Base-by-base conservation (phyloP, 2,888 invertebrate species). In the Tenthredo notha region DNA sequence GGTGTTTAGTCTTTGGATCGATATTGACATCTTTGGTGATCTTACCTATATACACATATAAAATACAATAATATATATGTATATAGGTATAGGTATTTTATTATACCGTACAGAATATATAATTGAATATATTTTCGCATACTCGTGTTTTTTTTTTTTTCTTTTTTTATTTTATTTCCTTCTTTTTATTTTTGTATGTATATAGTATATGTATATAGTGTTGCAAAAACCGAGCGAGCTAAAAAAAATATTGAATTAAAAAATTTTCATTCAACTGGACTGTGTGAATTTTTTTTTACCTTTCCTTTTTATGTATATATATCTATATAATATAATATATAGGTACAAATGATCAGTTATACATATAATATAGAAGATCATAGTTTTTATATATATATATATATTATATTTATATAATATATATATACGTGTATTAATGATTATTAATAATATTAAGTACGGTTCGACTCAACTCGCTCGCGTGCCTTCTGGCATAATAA, bases 1-100 rank as follows among this genome's bases (percentile, higher is more conserved):
- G 84, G 70, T 86, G 74, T 83, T 83, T 85, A 86, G 86, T 91
- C 91, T 91, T 91, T 91, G 91, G 91, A 88, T 90, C 86, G 87
- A 88, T 87, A 87, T 82, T 86, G 88, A 89, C 88, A 87, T 91
- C 91, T 91, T 91, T 91, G 91, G 91, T 89, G 89, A 88, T 83
- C 10, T 47, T 65, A 82, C 58, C 78, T 50, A 12, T 70, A 70
- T 18, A 43, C 21, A 47, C 74, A 74, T 33, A 74, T 67, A 74
- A 1, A 40, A 33, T 74, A 74, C 18, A 43, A 21, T 74, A 74
- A 25, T 74, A 74, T 29, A 72, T 74, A 72, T 74, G 21, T 43
- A 74, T 40, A n/a, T 33, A 70, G 6, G 18, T 37, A 37, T 37
- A 70, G 29, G 29, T 21, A 37, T 70, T 37, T n/a, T n/a, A 33